phyloP scores from a whole-genome alignment of 2,888 invertebrate species.

The Gastrophysa polygoni region DNA sequence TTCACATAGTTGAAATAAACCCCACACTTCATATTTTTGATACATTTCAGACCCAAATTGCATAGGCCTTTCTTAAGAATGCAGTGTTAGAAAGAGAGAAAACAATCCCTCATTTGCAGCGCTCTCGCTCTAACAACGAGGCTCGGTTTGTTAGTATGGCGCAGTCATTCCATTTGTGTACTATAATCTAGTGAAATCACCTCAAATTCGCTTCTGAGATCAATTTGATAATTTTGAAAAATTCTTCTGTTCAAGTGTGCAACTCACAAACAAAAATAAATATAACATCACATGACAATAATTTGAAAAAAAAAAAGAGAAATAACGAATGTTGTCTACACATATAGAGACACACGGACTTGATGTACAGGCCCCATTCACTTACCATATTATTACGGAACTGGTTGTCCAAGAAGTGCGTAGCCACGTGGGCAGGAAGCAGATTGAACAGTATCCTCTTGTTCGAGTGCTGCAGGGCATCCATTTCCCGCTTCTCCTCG shows the following conservation, averaged over 20 bases:
- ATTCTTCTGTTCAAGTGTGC: background rate
- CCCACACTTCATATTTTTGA: too few species aligned
- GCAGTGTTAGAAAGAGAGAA: too few species aligned
- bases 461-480: constrained; percentile 89
- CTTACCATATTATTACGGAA: constrained; percentile 84
- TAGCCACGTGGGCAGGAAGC: constrained; percentile 89
- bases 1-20: too few species aligned
- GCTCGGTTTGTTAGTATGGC: too few species aligned
- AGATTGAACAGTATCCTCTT: constrained; percentile 87
- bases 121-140: too few species aligned
- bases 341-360: constrained; percentile 29
- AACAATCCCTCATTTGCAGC: too few species aligned
- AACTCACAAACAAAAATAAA: constrained; percentile 12
- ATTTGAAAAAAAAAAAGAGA: background rate
- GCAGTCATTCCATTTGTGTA: too few species aligned
- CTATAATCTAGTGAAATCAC: too few species aligned
- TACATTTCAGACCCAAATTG: too few species aligned
- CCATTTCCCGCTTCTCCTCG: constrained; percentile 92
- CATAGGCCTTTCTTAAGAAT: too few species aligned
- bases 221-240: background rate
- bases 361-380: background rate
- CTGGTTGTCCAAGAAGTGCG: constrained; percentile 89
- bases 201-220: background rate
- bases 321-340: constrained; percentile 45
- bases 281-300: constrained; percentile 11